Percentiles rank a stretch among this genome's conserved stretches.
Conservation (phyloP, 2,888 invertebrate genomes). For the Apodemia hepburni region DNA sequence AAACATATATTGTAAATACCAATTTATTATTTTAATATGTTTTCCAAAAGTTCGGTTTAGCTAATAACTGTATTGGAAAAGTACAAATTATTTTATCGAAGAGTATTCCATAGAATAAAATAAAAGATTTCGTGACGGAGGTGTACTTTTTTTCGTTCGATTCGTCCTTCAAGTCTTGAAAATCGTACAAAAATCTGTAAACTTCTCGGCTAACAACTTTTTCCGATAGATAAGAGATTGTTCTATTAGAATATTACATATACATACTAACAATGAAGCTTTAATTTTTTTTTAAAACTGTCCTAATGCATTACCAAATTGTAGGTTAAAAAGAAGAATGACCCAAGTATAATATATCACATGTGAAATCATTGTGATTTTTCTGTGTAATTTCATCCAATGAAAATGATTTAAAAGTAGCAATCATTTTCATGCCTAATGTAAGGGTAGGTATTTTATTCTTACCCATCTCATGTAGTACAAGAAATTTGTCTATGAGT, state of each 20-base stretch:
- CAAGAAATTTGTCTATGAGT: too few species aligned
- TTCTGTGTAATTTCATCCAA: too few species aligned
- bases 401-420: too few species aligned
- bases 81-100: slow-evolving; percentile 24
- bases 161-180: slow-evolving; percentile 23
- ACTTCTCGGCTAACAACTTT: slow-evolving; percentile 16
- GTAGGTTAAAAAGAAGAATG: too few species aligned
- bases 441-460: too few species aligned
- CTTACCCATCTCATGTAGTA: too few species aligned
- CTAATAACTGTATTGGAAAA: slow-evolving; percentile 18
- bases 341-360: too few species aligned
- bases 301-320: too few species aligned
- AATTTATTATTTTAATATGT: too few species aligned
- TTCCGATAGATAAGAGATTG: background rate
- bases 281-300: background rate
- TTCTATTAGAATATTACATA: background rate
- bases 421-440: too few species aligned
- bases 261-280: background rate
- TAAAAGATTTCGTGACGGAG: slow-evolving; percentile 27
- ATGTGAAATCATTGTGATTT: too few species aligned
- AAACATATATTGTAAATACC: too few species aligned
- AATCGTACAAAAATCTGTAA: slow-evolving; percentile 26
- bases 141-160: slow-evolving; percentile 23
- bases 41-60: background rate
- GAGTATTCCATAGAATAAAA: slow-evolving; percentile 26